Percentiles rank a stretch among this genome's conserved stretches.
These are phyloP conservation scores for Andinoacara biseriatus DNA, from an alignment of 2,113 vertebrate species.

Conservation along the genomic window DNA sequence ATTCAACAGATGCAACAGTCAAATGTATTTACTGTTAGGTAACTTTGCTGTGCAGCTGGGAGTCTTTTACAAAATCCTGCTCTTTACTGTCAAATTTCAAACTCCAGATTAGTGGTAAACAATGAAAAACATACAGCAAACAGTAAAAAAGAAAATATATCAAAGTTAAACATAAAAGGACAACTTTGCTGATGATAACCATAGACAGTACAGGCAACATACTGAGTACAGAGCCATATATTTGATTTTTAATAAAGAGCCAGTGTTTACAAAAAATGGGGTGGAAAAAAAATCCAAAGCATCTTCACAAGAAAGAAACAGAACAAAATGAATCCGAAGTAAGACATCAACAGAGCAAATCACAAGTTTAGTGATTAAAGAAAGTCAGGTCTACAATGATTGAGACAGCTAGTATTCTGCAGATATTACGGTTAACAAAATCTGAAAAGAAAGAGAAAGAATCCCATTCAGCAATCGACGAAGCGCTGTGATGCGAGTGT, in stretches of 20 bases:
- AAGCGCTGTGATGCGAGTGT: slow-evolving; percentile 4
- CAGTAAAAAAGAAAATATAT: slow-evolving; percentile 37
- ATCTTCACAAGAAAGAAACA: slow-evolving; percentile 1
- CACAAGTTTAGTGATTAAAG: slow-evolving; percentile 47
- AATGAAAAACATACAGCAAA: slow-evolving; percentile 45
- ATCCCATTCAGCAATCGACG: neutral
- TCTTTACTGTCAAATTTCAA: slow-evolving; percentile 23
- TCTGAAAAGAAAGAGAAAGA: slow-evolving; percentile 26
- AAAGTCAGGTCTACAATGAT: slow-evolving; percentile 32
- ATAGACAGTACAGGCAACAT: slow-evolving; percentile 14
- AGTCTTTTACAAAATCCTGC: slow-evolving; percentile 25
- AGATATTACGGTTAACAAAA: slow-evolving; percentile 29
- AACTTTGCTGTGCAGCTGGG: slow-evolving; percentile 7
- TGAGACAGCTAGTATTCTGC: slow-evolving; percentile 30
- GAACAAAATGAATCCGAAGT: slow-evolving; percentile 11
- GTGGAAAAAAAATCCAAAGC: neutral
- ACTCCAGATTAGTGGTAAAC: slow-evolving; percentile 35
- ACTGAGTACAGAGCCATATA: slow-evolving; percentile 18
- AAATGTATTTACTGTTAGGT: slow-evolving; percentile 28
- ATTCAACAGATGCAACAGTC: slow-evolving; percentile 22
- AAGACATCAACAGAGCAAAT: slow-evolving; percentile 40
- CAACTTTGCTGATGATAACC: slow-evolving; percentile 21
- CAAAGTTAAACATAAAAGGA: slow-evolving; percentile 30
- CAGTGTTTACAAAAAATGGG: slow-evolving; percentile 5
- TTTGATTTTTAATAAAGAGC: slow-evolving; percentile 1